A percentile compares a stretch with the other conserved stretches of the same genome.
phyloP scores from a whole-genome alignment of 2,888 invertebrate genomes.

The Aquatica leii region DNA sequence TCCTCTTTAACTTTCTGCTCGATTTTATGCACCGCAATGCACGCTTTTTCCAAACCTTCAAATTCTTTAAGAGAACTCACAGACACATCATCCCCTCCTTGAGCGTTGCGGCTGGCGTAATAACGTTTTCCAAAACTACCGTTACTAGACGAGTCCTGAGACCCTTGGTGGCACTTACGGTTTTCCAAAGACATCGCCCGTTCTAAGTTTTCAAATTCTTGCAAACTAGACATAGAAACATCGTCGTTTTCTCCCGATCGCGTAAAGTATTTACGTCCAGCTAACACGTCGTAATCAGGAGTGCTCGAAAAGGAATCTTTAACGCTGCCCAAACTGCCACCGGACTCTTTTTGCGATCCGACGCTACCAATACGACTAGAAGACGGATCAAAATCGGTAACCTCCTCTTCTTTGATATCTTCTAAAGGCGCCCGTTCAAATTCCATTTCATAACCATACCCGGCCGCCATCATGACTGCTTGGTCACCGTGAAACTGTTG shows the following conservation, averaged over 20 bases:
- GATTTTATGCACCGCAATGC: slow-evolving; percentile 82
- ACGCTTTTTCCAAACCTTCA: slow-evolving; percentile 89
- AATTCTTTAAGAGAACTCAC: slow-evolving; percentile 90
- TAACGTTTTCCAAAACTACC: slow-evolving; percentile 82
- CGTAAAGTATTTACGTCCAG: slow-evolving; percentile 83
- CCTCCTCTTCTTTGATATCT: slow-evolving; percentile 92
- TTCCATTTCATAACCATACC: slow-evolving; percentile 77
- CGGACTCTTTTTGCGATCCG: slow-evolving; percentile 79
- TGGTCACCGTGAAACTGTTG: slow-evolving; percentile 84
- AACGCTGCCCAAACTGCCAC: slow-evolving; percentile 79
- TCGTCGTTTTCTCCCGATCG: slow-evolving; percentile 90
- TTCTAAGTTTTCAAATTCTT: slow-evolving; percentile 94
- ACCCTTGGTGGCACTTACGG: slow-evolving; percentile 76
- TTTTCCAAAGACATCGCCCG: slow-evolving; percentile 83
- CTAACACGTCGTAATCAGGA: slow-evolving; percentile 88
- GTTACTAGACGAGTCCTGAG: slow-evolving; percentile 85
- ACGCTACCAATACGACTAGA: slow-evolving; percentile 80
- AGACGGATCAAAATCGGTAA: slow-evolving; percentile 81
- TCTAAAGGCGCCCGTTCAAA: slow-evolving; percentile 85
- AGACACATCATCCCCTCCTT: slow-evolving; percentile 87
- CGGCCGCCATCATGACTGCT: slow-evolving; percentile 67
- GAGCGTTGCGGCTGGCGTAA: slow-evolving; percentile 73
- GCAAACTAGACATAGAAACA: slow-evolving; percentile 89
- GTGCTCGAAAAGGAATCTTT: slow-evolving; percentile 91
- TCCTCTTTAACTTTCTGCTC: slow-evolving; percentile 87